phyloP scores from a whole-genome alignment of 2,113 vertebrate genomes.

The Grus americana region DNA sequence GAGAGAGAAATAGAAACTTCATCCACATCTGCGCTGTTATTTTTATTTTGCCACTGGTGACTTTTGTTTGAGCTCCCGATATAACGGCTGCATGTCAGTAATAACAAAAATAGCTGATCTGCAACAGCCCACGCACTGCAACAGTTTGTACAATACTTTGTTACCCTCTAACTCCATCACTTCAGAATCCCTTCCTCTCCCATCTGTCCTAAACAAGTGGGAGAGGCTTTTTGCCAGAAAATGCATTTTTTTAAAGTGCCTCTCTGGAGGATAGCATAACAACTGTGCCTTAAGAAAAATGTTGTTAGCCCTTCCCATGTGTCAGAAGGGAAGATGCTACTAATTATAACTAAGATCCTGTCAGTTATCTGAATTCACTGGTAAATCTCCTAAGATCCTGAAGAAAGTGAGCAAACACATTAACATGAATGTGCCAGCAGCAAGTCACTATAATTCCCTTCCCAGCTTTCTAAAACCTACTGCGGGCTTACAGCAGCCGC shows the following conservation, averaged over 20 bases:
- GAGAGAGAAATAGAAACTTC: background rate
- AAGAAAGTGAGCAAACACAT: conserved; percentile 35
- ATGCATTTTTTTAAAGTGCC: background rate
- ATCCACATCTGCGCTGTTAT: background rate
- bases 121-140: background rate
- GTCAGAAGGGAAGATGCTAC: conserved; percentile 26
- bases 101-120: conserved; percentile 29
- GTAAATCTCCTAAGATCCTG: conserved; percentile 31
- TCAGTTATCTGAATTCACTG: conserved; percentile 4
- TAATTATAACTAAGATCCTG: conserved; percentile 54
- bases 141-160: background rate
- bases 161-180: background rate
- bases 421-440: conserved; percentile 22
- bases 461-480: background rate
- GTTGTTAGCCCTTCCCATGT: background rate
- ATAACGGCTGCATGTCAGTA: background rate
- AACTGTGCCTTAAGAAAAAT: conserved; percentile 44
- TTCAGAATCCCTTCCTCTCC: conserved; percentile 7
- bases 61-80: background rate
- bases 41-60: background rate
- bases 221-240: conserved; percentile 25
- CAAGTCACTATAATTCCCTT: background rate
- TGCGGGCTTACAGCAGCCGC: background rate
- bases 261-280: conserved; percentile 5
- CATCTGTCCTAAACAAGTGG: conserved; percentile 35